Percentiles rank a stretch among this genome's conserved stretches.
Evolutionary conservation across 1,140 invertebrate species (phyloP).

Genomic region (Drosophila nigrodunni): DNA sequence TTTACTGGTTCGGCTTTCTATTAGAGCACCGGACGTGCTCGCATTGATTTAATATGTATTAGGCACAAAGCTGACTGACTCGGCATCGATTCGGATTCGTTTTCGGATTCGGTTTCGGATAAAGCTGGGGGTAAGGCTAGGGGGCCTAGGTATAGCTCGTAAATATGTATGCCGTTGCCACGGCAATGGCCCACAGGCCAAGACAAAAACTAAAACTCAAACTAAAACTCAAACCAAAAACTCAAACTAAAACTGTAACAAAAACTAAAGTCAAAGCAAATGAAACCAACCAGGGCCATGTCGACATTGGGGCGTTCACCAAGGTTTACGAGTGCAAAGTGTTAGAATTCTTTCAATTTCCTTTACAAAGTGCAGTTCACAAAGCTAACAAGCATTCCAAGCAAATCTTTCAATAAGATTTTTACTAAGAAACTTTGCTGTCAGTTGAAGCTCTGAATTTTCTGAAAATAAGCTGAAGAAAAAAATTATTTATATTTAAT

Average conservation of each 20-base stretch:
- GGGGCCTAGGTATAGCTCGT: slow-evolving; percentile 14
- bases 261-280: slow-evolving; percentile 33
- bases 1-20: slow-evolving; percentile 27
- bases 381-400: not conserved
- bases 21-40: slow-evolving; percentile 50
- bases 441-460: not conserved
- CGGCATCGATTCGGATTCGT: not conserved
- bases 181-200: slow-evolving; percentile 73
- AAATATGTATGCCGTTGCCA: slow-evolving; percentile 72
- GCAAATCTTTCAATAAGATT: not conserved
- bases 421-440: not conserved
- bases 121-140: slow-evolving; percentile 5
- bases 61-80: slow-evolving; percentile 52
- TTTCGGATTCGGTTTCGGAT: not conserved
- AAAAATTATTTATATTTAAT: no score
- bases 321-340: slow-evolving; percentile 74
- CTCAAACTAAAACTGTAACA: slow-evolving; percentile 33
- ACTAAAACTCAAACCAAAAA: slow-evolving; percentile 28
- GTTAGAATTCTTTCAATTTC: slow-evolving; percentile 69
- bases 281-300: slow-evolving; percentile 45
- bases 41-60: slow-evolving; percentile 77
- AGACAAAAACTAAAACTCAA: slow-evolving; percentile 37
- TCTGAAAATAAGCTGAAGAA: not conserved
- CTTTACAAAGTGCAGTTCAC: slow-evolving; percentile 38
- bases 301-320: slow-evolving; percentile 64